phyloP scores from a whole-genome alignment of 2,888 invertebrate species.

The Hirtodrosophila duncani region DNA sequence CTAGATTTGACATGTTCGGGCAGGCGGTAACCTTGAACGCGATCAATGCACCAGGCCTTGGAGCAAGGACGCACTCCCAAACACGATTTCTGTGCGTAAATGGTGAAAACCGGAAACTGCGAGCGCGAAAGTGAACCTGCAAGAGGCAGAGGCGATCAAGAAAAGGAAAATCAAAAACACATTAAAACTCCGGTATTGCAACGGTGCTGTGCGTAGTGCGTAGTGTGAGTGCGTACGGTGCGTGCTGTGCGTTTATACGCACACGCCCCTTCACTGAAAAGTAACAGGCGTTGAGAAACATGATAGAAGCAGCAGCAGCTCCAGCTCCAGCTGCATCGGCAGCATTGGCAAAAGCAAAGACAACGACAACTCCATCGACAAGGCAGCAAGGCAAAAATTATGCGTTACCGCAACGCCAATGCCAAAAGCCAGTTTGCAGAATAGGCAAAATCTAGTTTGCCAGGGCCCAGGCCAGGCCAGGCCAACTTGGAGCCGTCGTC shows the following conservation, averaged over 20 bases:
- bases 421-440: constrained; percentile 69
- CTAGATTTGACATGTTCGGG: constrained; percentile 88
- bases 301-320: constrained; percentile 35
- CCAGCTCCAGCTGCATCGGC: constrained; percentile 21
- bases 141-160: constrained; percentile 10
- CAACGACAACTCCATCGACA: constrained; percentile 27
- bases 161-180: constrained; percentile 20
- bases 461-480: constrained; percentile 49
- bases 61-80: constrained; percentile 93
- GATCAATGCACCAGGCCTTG: constrained; percentile 95
- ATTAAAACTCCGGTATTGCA: constrained; percentile 17
- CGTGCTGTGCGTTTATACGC: constrained; percentile 60
- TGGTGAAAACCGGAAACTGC: constrained; percentile 96
- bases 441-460: constrained; percentile 70
- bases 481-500: constrained; percentile 37
- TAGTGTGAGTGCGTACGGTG: constrained; percentile 23
- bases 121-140: constrained; percentile 93
- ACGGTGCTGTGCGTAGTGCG: constrained; percentile 44
- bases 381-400: constrained; percentile 57
- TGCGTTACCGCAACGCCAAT: constrained; percentile 50
- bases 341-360: constrained; percentile 40
- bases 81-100: constrained; percentile 97
- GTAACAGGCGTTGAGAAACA: constrained; percentile 73
- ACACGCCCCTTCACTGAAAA: constrained; percentile 68
- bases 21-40: constrained; percentile 92